These are phyloP conservation scores for Brachionus paranguensis DNA, from an alignment of 1,140 invertebrate genomes.

Conservation along the genomic window DNA sequence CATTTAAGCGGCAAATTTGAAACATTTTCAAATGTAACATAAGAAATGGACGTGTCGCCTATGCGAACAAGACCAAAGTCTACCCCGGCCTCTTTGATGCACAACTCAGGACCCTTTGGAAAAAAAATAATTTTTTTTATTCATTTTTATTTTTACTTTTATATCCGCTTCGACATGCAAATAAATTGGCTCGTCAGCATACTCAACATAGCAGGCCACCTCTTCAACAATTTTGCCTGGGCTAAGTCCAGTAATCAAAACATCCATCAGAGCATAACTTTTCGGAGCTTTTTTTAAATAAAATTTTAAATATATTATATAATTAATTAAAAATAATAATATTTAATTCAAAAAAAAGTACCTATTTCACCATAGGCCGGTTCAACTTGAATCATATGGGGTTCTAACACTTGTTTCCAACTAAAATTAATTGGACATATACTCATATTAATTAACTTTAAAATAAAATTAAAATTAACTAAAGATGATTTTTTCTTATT, in stretches of 20 bases:
- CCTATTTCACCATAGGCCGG: constrained; percentile 54
- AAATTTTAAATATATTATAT: too few species aligned
- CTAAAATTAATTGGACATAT: constrained; percentile 51
- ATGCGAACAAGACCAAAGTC: constrained; percentile 51
- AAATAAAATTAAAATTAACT: constrained; percentile 2
- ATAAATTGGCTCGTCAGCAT: constrained; percentile 50
- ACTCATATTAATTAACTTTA: constrained; percentile 54
- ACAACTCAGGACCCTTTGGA: constrained; percentile 50
- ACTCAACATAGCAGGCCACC: constrained; percentile 50
- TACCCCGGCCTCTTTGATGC: constrained; percentile 46
- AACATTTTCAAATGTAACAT: constrained; percentile 46
- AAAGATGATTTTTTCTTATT: constrained; percentile 40
- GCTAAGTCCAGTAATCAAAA: constrained; percentile 49
- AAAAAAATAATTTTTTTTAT: not conserved
- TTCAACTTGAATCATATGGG: constrained; percentile 50
- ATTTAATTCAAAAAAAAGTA: constrained; percentile 43
- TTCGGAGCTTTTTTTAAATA: constrained; percentile 41
- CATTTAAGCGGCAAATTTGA: constrained; percentile 42
- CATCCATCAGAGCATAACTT: constrained; percentile 45
- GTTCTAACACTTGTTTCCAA: constrained; percentile 48
- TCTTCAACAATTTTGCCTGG: constrained; percentile 49
- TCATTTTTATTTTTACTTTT: constrained; percentile 45
- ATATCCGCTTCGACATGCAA: constrained; percentile 51
- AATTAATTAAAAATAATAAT: constrained; percentile 44
- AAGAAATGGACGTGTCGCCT: constrained; percentile 43